Conservation (phyloP, 1,140 invertebrate genomes). For the Dryas iulia region DNA sequence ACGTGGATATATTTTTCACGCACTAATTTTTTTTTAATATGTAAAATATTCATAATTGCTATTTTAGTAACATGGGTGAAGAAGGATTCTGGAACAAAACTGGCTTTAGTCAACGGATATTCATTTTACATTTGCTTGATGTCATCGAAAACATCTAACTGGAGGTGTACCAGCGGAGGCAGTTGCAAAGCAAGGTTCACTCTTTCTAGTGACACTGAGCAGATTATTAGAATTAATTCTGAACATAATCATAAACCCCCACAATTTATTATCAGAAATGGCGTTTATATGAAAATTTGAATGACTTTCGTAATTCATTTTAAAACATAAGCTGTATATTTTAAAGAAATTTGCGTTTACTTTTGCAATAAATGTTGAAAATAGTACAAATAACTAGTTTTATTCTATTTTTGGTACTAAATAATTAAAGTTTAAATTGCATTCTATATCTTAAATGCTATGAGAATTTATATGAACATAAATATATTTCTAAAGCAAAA, state of each 20-base stretch:
- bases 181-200: conserved; percentile 32
- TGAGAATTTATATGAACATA: too few species aligned
- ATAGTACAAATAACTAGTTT: too few species aligned
- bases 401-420: too few species aligned
- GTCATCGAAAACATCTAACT: conserved; percentile 13
- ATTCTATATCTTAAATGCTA: too few species aligned
- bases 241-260: conserved; percentile 29
- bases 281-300: conserved; percentile 19
- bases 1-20: too few species aligned
- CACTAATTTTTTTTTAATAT: too few species aligned
- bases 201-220: conserved; percentile 3
- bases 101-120: conserved; percentile 33
- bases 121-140: conserved; percentile 31
- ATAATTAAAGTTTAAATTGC: too few species aligned
- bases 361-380: too few species aligned
- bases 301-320: background rate
- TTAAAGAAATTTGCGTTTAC: too few species aligned
- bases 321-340: too few species aligned
- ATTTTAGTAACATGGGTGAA: conserved; percentile 28
- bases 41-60: too few species aligned
- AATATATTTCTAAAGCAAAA: too few species aligned
- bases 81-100: conserved; percentile 27
- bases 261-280: conserved; percentile 18
- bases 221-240: conserved; percentile 14
- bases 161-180: conserved; percentile 31